Evolutionary conservation across 2,797 vertebrate genomes (phyloP).

Genomic region (Cryptoblepharus egeriae): DNA sequence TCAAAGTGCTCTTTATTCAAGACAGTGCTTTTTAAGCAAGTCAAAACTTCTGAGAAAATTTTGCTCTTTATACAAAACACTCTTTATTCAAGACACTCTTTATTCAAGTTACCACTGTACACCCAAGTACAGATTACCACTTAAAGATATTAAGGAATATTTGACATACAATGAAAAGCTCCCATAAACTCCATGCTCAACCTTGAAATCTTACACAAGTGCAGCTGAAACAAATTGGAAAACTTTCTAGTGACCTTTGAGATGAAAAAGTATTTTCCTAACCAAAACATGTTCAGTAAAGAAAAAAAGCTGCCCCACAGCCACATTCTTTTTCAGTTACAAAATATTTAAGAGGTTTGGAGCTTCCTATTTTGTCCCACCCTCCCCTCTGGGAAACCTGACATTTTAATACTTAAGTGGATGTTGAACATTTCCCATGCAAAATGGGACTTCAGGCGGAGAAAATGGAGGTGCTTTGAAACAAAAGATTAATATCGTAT

Average conservation of each 20-base stretch:
- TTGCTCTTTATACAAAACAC: no score
- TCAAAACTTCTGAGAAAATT: no score
- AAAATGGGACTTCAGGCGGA: slow-evolving; percentile 16
- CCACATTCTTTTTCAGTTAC: neutral
- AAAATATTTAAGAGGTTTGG: neutral
- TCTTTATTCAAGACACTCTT: no score
- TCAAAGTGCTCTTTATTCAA: no score
- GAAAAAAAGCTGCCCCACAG: neutral
- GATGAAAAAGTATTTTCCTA: neutral
- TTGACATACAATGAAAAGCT: neutral
- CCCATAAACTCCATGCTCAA: neutral
- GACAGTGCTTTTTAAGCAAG: no score
- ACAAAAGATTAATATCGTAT: slow-evolving; percentile 33
- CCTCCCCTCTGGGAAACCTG: neutral
- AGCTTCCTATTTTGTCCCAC: neutral
- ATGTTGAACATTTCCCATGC: slow-evolving; percentile 4
- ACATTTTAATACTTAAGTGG: neutral
- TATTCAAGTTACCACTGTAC: no score
- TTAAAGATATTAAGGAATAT: neutral
- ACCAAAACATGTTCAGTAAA: neutral
- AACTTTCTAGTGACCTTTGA: neutral
- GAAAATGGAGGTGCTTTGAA: slow-evolving; percentile 55
- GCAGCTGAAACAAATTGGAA: slow-evolving; percentile 3
- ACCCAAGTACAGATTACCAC: no score
- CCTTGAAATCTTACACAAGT: neutral